phyloP scores from a whole-genome alignment of 2,797 vertebrate genomes.

The Xyrichtys novacula region DNA sequence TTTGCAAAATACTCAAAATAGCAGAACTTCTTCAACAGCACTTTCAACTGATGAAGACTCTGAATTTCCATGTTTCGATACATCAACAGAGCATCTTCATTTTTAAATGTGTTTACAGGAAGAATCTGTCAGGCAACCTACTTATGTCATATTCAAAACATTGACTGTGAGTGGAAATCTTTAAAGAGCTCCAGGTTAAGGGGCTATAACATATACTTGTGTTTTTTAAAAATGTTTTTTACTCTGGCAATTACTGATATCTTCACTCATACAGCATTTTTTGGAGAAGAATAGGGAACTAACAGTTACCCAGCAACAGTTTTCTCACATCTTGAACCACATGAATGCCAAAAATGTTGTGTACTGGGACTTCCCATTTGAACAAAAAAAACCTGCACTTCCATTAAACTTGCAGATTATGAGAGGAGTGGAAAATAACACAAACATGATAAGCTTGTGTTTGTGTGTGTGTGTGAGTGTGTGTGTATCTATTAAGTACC shows the following conservation, averaged over 20 bases:
- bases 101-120: background rate
- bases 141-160: background rate
- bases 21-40: background rate
- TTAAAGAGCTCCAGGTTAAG: background rate
- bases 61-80: too few relatives aligned
- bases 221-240: background rate
- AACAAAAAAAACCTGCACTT: background rate
- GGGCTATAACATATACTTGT: background rate
- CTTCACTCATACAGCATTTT: background rate
- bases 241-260: background rate
- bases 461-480: background rate
- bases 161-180: background rate
- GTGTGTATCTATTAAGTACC: slow-evolving; percentile 78
- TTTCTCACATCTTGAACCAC: slow-evolving; percentile 7
- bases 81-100: too few relatives aligned
- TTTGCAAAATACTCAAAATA: background rate
- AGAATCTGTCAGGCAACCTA: accelerated
- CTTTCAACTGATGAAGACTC: background rate
- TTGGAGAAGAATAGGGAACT: slow-evolving; percentile 12
- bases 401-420: background rate
- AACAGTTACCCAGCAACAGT: slow-evolving; percentile 9
- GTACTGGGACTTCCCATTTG: background rate
- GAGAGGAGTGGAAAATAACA: background rate
- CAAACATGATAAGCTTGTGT: background rate
- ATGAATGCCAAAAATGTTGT: background rate